Base-by-base conservation (phyloP, 2,797 vertebrate species). In the Callimico goeldii region DNA sequence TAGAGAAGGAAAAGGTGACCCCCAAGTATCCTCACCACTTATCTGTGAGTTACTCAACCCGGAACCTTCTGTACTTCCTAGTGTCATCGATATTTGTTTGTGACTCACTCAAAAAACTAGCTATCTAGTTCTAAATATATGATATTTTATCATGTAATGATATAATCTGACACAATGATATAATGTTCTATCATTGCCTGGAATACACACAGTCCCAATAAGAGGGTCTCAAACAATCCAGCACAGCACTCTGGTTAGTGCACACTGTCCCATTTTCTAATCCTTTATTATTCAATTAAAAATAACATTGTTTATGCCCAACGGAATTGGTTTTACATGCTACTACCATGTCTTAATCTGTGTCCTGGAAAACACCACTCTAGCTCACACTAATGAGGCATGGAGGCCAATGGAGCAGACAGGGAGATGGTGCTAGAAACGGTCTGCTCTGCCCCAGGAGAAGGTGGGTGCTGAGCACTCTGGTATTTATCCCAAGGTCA, bases 341-440 rank as follows among this genome's bases (percentile, higher is more conserved):
- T 17, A 33, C 14, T 17, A 14, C 50, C 17, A 12, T 2, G 8
- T 52, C n/a, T 33, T 19, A 5, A 43, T 7, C 46, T 64, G 24
- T 14, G 7, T 30, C 9, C n/a, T 39, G 46, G 24, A 30, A 61
- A 24, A 48, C 0, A 0, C 73, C 30, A 46, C 46, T 36, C 19
- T 33, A 15, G 7, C n/a, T 7, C 41, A 0, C 0, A 1, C 57
- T 14, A 9, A 70, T 10, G 10, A 17, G 43, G 26, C 30, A 15
- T 9, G 17, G 7, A 67, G 20, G 30, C 24, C 81, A 5, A 28
- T 20, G 26, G 8, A 7, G 26, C 12, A 70, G 41, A 58, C 4
- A 14, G 36, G 2, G 2, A 72, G 0, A 2, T 13, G 64, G 52
- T 30, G 19, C 13, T 11, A 1, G 64, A 20, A 73, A 75, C 30